Base-by-base conservation (phyloP, 2,797 vertebrate species). In the Apogon talboti region DNA sequence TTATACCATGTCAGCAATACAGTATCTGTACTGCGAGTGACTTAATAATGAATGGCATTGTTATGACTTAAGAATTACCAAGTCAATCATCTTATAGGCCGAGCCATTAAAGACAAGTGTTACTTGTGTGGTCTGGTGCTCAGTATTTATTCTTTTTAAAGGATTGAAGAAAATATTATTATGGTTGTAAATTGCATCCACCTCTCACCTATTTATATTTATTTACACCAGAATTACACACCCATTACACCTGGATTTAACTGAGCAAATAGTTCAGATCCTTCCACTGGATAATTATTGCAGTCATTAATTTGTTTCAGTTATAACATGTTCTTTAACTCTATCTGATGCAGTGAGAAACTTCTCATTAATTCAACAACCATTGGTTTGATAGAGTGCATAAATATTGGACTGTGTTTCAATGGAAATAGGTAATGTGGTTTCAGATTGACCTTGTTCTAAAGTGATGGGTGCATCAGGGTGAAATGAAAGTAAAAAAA, bases 21-120 rank as follows among this genome's bases (percentile, higher is more conserved):
- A 35, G 33, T 35, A 35, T 18, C 38, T 38, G 43, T 16, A 11
- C 40, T 18, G 52, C 11, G 28, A 35, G 42, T 53, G 12, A 15
- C 30, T 55, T n/a, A 43, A 43, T 14, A 33, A 38, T 33, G 13
- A 33, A 38, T 33, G 13, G 35, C n/a, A 40, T 16, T 41, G 8
- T 21, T 67, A 24, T 24, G n/a, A 48, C 38, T 41, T 18, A 45
- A 11, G 18, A 56, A 51, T 24, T 45, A 14, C n/a, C 8, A 51
- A 48, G 21, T 6, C 7, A 52, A 48, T 43, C 45, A 4, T 28
- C 10, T 49, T n/a, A 41, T 24, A 64, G 64, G 21, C 5, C 8
- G 38, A 51, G 46, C 13, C 5, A 10, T 54, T 19, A 19, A 11
- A 8, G 0, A 15, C n/a, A 10, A 14, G 8, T 7, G 30, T 4